Evolutionary conservation across 2,113 vertebrate species (phyloP).

Genomic region (Raphicerus campestris): DNA sequence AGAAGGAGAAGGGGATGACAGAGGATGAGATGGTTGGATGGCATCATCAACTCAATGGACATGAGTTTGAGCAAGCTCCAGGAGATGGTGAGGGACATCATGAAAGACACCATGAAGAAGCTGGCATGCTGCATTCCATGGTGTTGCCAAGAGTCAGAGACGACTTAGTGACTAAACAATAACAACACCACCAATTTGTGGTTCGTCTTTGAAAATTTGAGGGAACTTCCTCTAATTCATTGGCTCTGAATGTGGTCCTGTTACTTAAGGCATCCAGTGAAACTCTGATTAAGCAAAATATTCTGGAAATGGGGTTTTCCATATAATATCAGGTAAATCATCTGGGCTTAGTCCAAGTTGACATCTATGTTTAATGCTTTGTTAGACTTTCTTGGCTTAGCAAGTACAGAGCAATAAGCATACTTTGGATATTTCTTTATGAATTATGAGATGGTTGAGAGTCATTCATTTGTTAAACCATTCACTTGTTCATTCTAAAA

Average conservation of each 20-base stretch:
- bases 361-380: not conserved
- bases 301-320: not conserved
- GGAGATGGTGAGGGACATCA: not conserved
- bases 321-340: not conserved
- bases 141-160: not conserved
- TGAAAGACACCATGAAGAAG: too few species aligned
- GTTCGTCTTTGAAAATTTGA: not conserved
- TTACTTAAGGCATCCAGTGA: not conserved
- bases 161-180: not conserved
- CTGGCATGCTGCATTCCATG: accelerated
- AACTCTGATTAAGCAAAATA: not conserved
- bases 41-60: not conserved
- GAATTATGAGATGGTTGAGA: not conserved
- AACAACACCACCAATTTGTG: not conserved
- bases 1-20: not conserved
- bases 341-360: not conserved
- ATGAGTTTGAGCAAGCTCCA: not conserved
- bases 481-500: not conserved
- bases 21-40: not conserved
- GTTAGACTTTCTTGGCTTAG: not conserved
- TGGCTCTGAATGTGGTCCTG: not conserved
- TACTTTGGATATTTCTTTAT: not conserved
- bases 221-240: not conserved
- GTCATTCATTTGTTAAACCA: not conserved
- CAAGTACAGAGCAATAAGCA: not conserved